Evolutionary conservation across 2,888 invertebrate genomes (phyloP).

Genomic region (Clunio marinus): DNA sequence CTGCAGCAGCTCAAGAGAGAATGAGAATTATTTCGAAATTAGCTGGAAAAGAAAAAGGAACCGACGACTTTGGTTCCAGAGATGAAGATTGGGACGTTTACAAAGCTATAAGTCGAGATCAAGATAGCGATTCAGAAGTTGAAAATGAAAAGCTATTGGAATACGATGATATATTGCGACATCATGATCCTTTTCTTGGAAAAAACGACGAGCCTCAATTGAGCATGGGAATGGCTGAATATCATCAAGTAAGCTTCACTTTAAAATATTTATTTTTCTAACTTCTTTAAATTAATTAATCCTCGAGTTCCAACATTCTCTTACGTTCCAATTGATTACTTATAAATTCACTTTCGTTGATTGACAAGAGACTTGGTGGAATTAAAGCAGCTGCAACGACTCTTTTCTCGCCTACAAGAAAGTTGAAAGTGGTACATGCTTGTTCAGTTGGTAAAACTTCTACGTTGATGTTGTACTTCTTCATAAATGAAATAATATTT

Average conservation of each 20-base stretch:
- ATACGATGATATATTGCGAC: slow-evolving; percentile 76
- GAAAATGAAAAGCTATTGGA: slow-evolving; percentile 86
- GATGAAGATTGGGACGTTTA: slow-evolving; percentile 98
- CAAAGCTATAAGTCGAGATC: slow-evolving; percentile 73
- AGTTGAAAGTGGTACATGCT: slow-evolving; percentile 89
- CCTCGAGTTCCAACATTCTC: not conserved
- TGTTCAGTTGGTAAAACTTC: slow-evolving; percentile 79
- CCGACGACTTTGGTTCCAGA: slow-evolving; percentile 87
- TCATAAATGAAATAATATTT: slow-evolving; percentile 52
- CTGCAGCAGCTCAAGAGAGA: slow-evolving; percentile 88
- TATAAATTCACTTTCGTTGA: slow-evolving; percentile 58
- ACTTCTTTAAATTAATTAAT: not conserved
- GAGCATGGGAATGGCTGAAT: slow-evolving; percentile 60
- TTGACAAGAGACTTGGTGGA: slow-evolving; percentile 57
- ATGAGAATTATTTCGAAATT: slow-evolving; percentile 92
- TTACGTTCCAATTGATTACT: not conserved
- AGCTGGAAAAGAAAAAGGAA: slow-evolving; percentile 71
- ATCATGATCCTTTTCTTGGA: slow-evolving; percentile 70
- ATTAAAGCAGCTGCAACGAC: slow-evolving; percentile 65
- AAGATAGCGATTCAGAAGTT: slow-evolving; percentile 87
- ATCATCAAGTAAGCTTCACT: slow-evolving; percentile 56
- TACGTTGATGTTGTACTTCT: slow-evolving; percentile 60
- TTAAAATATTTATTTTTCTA: slow-evolving; percentile 46
- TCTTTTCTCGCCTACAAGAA: slow-evolving; percentile 74
- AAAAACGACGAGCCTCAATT: slow-evolving; percentile 51